Evolutionary conservation across 2,888 invertebrate genomes (phyloP).

Genomic region (Girardia tigrina): DNA sequence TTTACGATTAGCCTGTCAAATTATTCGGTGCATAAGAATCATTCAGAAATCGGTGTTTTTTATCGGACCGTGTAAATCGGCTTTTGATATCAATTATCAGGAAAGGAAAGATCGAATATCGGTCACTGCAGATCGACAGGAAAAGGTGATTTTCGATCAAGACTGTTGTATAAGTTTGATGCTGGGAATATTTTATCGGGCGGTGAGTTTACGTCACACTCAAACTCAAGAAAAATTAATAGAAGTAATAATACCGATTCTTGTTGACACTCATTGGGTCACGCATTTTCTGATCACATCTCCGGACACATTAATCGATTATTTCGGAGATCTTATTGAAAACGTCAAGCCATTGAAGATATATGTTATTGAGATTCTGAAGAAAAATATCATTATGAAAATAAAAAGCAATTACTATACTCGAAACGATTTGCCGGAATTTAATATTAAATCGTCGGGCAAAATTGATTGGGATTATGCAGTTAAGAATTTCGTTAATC

Average conservation of each 20-base stretch:
- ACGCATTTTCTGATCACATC: background rate
- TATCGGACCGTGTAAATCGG: background rate
- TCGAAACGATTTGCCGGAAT: background rate
- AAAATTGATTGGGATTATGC: background rate
- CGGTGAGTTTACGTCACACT: background rate
- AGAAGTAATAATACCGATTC: background rate
- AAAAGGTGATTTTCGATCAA: slow-evolving; percentile 7
- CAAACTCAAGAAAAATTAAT: slow-evolving; percentile 8
- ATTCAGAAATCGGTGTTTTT: slow-evolving; percentile 3
- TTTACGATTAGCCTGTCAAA: slow-evolving; percentile 6
- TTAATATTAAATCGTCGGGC: background rate
- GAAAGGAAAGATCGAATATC: background rate
- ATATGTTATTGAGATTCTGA: background rate
- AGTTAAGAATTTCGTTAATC: background rate
- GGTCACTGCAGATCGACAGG: background rate
- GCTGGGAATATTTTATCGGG: background rate
- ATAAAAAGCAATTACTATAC: slow-evolving; percentile 2
- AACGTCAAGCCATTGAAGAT: slow-evolving; percentile 10
- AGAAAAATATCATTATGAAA: background rate
- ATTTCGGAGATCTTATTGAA: background rate
- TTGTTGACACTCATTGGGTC: background rate
- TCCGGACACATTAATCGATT: background rate
- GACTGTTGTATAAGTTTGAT: slow-evolving; percentile 28
- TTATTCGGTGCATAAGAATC: background rate
- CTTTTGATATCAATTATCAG: background rate